phyloP scores from a whole-genome alignment of 2,797 vertebrate genomes.

The Rhinatrema bivittatum region DNA sequence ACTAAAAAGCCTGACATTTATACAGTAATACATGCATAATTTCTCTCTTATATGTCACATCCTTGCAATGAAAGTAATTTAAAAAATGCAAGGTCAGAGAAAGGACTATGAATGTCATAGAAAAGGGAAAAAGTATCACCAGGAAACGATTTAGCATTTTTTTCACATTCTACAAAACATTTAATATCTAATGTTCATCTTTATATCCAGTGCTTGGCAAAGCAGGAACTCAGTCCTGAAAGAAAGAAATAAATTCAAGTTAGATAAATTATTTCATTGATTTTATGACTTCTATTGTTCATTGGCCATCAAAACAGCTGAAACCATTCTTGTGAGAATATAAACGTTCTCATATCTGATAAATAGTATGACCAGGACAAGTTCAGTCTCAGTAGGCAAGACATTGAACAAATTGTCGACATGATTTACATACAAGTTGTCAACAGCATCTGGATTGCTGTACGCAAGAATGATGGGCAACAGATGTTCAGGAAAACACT shows the following conservation, averaged over 20 bases:
- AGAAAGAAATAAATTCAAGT: constrained; percentile 21
- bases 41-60: constrained; percentile 32
- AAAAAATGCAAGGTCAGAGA: constrained; percentile 42
- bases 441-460: constrained; percentile 56
- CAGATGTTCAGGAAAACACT: constrained; percentile 59
- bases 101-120: constrained; percentile 26
- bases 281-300: constrained; percentile 26
- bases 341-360: constrained; percentile 26
- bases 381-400: constrained; percentile 51
- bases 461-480: constrained; percentile 56
- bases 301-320: constrained; percentile 23
- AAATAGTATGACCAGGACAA: constrained; percentile 42
- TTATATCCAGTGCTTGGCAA: constrained; percentile 4
- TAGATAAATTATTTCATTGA: constrained; percentile 14
- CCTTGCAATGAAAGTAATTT: constrained; percentile 39
- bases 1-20: constrained; percentile 45
- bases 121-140: constrained; percentile 20
- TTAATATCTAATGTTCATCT: constrained; percentile 13
- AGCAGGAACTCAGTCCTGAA: constrained; percentile 4
- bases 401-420: constrained; percentile 57
- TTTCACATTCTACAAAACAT: constrained; percentile 4
- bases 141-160: constrained; percentile 20
- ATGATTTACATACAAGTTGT: constrained; percentile 54
- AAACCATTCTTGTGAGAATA: constrained; percentile 22
- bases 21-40: constrained; percentile 40